Conservation (phyloP, 1,140 invertebrate genomes). For the Brachionus rotundiformis region DNA sequence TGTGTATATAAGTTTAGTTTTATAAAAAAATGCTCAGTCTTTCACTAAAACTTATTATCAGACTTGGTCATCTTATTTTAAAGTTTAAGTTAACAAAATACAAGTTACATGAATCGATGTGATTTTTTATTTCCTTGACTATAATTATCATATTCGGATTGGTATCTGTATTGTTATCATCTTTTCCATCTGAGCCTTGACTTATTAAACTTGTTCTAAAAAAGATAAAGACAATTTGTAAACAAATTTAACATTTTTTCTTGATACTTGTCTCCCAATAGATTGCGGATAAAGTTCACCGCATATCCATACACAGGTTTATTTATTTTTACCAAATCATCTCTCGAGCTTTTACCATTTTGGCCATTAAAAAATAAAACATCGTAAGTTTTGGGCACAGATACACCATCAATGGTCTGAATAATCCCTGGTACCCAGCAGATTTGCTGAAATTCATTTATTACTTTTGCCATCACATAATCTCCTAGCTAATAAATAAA, state of each 20-base stretch:
- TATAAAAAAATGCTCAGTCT: too few species aligned
- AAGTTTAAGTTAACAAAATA: background rate
- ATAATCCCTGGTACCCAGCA: slow-evolving; percentile 39
- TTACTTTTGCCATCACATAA: slow-evolving; percentile 26
- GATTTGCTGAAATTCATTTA: slow-evolving; percentile 29
- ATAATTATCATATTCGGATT: background rate
- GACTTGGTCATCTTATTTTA: too few species aligned
- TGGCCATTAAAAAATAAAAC: slow-evolving; percentile 49
- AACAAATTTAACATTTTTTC: background rate
- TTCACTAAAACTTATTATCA: too few species aligned
- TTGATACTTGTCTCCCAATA: background rate
- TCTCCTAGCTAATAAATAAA: slow-evolving; percentile 14
- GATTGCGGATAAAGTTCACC: background rate
- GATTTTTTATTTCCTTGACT: background rate
- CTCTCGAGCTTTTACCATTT: background rate
- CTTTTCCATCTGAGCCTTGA: background rate
- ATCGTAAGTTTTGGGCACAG: background rate
- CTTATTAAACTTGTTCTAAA: background rate
- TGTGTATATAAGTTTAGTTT: too few species aligned
- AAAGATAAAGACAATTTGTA: background rate
- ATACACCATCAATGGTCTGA: background rate
- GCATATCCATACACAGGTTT: slow-evolving; percentile 20
- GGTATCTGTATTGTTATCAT: background rate
- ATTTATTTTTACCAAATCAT: slow-evolving; percentile 33
- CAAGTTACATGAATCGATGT: slow-evolving; percentile 10